These are phyloP conservation scores for Conger conger DNA, from an alignment of 2,113 vertebrate species.

Conservation along the genomic window DNA sequence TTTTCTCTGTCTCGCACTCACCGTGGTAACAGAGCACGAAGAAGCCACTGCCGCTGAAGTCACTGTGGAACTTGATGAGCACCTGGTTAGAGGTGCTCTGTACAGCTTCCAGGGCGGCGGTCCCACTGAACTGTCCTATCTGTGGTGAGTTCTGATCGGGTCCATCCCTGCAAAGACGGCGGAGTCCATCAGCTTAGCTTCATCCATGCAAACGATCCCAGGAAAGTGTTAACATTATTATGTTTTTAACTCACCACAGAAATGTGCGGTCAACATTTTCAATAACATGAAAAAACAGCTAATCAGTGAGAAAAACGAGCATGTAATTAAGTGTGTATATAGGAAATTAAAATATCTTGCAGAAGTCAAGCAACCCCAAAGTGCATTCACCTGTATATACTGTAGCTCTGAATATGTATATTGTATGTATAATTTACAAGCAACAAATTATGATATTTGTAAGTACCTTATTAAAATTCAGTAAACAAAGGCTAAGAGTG, in stretches of 20 bases:
- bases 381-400: not conserved
- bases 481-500: not conserved
- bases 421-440: no score
- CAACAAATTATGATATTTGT: no score
- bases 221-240: not conserved
- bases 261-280: not conserved
- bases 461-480: not conserved
- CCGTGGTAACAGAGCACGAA: slow-evolving; percentile 97
- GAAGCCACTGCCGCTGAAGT: slow-evolving; percentile 98
- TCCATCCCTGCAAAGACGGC: slow-evolving; percentile 81
- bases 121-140: slow-evolving; percentile 96
- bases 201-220: not conserved
- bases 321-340: not conserved
- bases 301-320: not conserved
- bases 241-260: not conserved
- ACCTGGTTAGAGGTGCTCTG: slow-evolving; percentile 97
- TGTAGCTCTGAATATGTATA: no score
- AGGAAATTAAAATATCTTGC: not conserved
- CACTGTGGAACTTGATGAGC: slow-evolving; percentile 97
- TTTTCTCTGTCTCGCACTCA: slow-evolving; percentile 56
- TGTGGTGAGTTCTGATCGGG: slow-evolving; percentile 95
- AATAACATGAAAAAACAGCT: not conserved
- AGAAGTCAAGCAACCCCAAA: not conserved
- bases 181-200: not conserved
- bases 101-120: slow-evolving; percentile 94